Conservation (phyloP, 2,797 vertebrate genomes). For the Columba guinea region DNA sequence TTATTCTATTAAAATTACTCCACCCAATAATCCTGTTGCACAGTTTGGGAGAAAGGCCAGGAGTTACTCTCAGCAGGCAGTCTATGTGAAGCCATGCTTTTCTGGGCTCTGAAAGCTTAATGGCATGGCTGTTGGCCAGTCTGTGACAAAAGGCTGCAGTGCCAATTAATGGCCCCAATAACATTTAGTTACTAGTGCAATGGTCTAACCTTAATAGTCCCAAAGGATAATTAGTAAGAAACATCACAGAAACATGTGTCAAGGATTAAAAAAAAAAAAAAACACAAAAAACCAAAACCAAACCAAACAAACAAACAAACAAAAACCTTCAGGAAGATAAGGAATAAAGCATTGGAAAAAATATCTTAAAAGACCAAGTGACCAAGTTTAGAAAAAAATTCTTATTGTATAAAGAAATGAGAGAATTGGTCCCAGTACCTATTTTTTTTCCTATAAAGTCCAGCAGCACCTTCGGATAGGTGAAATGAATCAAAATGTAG, state of each 20-base stretch:
- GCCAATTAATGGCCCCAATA: background rate
- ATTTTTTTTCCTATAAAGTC: background rate
- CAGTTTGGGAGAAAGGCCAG: background rate
- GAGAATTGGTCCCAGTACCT: background rate
- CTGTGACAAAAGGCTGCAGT: background rate
- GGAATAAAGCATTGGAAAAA: background rate
- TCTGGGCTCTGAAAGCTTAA: background rate
- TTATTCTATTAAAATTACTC: background rate
- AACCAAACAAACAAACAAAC: background rate
- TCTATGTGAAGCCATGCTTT: background rate
- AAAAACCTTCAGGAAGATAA: background rate
- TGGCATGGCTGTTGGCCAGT: background rate
- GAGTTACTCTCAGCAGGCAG: background rate
- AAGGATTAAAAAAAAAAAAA: background rate
- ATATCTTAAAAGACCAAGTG: background rate
- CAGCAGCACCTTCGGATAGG: fast-evolving
- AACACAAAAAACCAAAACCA: background rate
- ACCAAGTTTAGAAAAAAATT: background rate
- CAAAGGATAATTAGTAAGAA: background rate
- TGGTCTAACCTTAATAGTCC: background rate
- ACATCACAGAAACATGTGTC: background rate
- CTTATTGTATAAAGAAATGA: background rate
- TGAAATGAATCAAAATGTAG: background rate
- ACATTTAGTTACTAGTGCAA: background rate
- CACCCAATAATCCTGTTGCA: background rate